phyloP scores from a whole-genome alignment of 2,888 invertebrate genomes.

The Campoplex capitator region DNA sequence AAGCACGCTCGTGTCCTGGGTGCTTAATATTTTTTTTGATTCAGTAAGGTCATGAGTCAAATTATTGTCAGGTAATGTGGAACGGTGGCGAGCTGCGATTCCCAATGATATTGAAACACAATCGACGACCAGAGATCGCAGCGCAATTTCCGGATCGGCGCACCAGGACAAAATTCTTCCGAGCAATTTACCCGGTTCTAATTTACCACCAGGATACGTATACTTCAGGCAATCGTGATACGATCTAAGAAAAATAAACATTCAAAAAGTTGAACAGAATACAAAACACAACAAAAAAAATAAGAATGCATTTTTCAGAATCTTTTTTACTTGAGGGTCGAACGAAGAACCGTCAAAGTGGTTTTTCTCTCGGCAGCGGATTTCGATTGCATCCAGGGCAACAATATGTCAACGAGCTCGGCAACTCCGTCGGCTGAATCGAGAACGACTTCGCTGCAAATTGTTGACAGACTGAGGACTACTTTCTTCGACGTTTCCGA shows the following conservation, averaged over 20 bases:
- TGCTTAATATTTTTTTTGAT: conserved; percentile 76
- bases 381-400: conserved; percentile 82
- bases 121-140: conserved; percentile 78
- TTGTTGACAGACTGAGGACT: conserved; percentile 74
- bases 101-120: conserved; percentile 78
- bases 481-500: conserved; percentile 75
- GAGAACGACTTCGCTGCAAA: conserved; percentile 78
- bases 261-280: not conserved
- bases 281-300: not conserved
- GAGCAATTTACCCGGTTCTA: conserved; percentile 80
- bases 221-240: conserved; percentile 81
- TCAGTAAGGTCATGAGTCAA: conserved; percentile 78
- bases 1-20: conserved; percentile 72
- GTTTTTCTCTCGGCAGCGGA: conserved; percentile 76
- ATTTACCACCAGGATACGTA: conserved; percentile 80
- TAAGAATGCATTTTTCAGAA: not conserved
- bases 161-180: conserved; percentile 80
- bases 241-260: conserved; percentile 70
- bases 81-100: conserved; percentile 79
- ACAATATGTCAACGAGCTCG: conserved; percentile 78
- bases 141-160: conserved; percentile 76
- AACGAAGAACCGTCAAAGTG: conserved; percentile 76
- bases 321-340: conserved; percentile 75
- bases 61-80: conserved; percentile 75
- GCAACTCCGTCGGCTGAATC: conserved; percentile 80